Evolutionary conservation across 2,113 vertebrate genomes (phyloP).

Genomic region (Callipepla squamata): DNA sequence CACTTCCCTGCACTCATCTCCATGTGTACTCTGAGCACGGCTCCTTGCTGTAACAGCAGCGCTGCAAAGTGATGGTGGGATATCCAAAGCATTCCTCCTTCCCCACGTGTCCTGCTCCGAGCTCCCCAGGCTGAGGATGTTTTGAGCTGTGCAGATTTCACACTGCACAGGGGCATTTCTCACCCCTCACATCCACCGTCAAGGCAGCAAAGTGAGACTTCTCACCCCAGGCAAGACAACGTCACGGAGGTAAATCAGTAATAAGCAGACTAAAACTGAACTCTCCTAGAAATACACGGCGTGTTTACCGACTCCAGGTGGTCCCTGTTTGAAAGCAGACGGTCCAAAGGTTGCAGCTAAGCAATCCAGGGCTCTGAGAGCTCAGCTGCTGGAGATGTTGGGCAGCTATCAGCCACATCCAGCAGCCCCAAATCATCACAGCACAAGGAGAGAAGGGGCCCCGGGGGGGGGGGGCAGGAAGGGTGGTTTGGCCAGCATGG

Average conservation of each 20-base stretch:
- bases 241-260: background rate
- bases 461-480: background rate
- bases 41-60: background rate
- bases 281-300: background rate
- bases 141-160: background rate
- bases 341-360: background rate
- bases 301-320: background rate
- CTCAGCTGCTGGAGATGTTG: fast-evolving
- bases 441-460: background rate
- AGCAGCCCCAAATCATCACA: fast-evolving
- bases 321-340: background rate
- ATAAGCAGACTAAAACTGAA: background rate
- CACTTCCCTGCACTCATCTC: background rate
- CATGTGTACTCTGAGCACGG: background rate
- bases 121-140: background rate
- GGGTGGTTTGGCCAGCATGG: background rate
- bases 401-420: background rate
- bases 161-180: background rate
- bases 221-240: background rate
- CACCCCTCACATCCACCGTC: background rate
- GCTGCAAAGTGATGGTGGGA: background rate
- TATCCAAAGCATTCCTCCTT: background rate
- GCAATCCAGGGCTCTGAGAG: background rate
- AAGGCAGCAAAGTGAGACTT: background rate
- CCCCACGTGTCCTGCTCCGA: background rate